Base-by-base conservation (phyloP, 2,113 vertebrate genomes). In the Struthidea cinerea region DNA sequence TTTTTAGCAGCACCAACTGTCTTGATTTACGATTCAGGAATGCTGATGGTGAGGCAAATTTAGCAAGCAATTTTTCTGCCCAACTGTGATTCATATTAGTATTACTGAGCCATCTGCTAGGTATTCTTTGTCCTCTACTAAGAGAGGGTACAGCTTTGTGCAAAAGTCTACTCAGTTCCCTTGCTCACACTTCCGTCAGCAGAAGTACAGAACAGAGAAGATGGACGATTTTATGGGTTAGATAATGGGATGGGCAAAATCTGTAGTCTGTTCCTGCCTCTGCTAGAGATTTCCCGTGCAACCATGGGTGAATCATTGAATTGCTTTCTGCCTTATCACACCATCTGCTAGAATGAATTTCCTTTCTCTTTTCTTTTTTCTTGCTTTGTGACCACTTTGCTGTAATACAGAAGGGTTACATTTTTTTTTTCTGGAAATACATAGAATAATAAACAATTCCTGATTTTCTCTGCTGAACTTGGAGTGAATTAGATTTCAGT, bases 91-190 rank as follows among this genome's bases (percentile, higher is more conserved):
- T 97, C 92, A 78, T 93, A 73, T 87, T 96, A 90, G 73, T 91
- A 74, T 94, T 90, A 85, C 76, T 87, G 84, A 93, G 81, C 93
- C 93, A 93, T 90, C 92, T 97, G 93, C 79, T 92, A 92, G 92
- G 73, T 95, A 87, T 91, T 93, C 50, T 94, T 96, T 96, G 89
- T 94, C 87, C 80, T 94, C 75, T 71, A 16, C 39, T 63, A 55
- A 88, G 56, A 69, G 50, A 90, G 55, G 21, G 35, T 93, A 70
- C 39, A 56, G 73, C 44, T 92, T 94, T 71, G 50, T 89, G 80
- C 11, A 11, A 57, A 92, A 90, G 44, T 70, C 79, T 90, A 42
- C 64, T 84, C 53, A 52, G 46, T 92, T 84, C 52, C 39, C 30
- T 88, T 77, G 46, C 80, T 84, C 35, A n/a, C 47, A 60, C 9